Base-by-base conservation (phyloP, 2,113 vertebrate species). In the Ramphastos sulfuratus region DNA sequence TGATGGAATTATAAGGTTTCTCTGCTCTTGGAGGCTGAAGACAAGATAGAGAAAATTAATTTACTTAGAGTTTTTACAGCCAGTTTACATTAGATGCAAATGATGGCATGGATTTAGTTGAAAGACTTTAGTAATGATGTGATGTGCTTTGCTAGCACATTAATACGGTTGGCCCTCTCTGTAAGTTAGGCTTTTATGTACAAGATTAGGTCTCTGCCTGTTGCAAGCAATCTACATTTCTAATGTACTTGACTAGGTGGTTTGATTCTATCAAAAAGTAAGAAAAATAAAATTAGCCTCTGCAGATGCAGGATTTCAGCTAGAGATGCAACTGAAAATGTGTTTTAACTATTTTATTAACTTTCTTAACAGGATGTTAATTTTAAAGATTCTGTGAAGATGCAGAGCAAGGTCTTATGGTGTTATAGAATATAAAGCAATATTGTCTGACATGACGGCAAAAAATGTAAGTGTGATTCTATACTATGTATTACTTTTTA, bases 381-480 rank as follows among this genome's bases (percentile, higher is more conserved):
- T 96, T 95, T 96, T 96, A 96, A 96, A 94, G 93, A 82, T 93
- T 93, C 81, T 70, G 39, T 94, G 96, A 97, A 97, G 97, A 98
- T 90, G 91, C 96, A 90, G 93, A 96, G 37, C 48, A 30, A 33
- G 89, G 80, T 96, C 94, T 95, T 92, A 96, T 94, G 96, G 92
- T 90, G 97, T 97, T 97, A 79, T 80, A 35, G 96, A 96, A 87
- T 96, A 92, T 97, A 97, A 94, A 95, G 82, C 55, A 96, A 94
- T 92, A 94, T 77, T 94, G 19, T 93, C 94, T 97, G 97, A 95
- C 97, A 98, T 97, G 97, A 97, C 84, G 93, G 89, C 97, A 96
- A 97, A 97, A 97, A 97, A 97, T 97, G 97, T 98, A 96, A 98
- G 97, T 98, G 89, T 75, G 37, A 74, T 72, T 87, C 15, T 72